These are phyloP conservation scores for Cydia splendana DNA, from an alignment of 1,140 invertebrate species.

Conservation along the genomic window DNA sequence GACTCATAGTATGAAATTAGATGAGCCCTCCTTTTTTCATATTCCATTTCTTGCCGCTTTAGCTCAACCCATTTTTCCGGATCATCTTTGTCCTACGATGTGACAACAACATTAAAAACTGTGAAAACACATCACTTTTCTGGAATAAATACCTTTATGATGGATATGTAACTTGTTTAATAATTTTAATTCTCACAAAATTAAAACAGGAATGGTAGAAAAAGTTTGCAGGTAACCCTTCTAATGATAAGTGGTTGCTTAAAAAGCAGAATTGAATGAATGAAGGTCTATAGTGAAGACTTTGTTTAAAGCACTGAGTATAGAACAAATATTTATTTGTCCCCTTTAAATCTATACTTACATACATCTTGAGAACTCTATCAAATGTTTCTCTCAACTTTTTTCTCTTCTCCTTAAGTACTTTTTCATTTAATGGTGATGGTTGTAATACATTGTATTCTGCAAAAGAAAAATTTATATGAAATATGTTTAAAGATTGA, in stretches of 20 bases:
- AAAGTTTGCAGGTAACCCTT: too few species aligned
- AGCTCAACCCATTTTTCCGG: slow-evolving; percentile 95
- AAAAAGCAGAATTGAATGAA: too few species aligned
- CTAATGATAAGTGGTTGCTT: too few species aligned
- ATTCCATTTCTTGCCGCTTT: slow-evolving; percentile 94
- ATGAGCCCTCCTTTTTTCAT: slow-evolving; percentile 93
- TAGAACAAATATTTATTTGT: too few species aligned
- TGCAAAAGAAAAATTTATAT: slow-evolving; percentile 75
- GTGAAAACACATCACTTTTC: too few species aligned
- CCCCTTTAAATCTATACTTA: slow-evolving; percentile 83
- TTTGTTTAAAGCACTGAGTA: too few species aligned
- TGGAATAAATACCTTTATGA: too few species aligned
- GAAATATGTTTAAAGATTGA: neutral
- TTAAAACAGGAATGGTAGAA: too few species aligned
- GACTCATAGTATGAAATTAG: slow-evolving; percentile 96
- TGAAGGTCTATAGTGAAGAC: too few species aligned
- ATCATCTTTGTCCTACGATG: slow-evolving; percentile 94
- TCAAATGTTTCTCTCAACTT: slow-evolving; percentile 97
- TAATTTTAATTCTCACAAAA: neutral
- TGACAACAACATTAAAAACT: too few species aligned
- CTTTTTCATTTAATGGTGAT: slow-evolving; percentile 97
- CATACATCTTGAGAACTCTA: slow-evolving; percentile 96
- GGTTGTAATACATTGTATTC: slow-evolving; percentile 97
- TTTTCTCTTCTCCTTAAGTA: slow-evolving; percentile 97
- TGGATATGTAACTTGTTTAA: too few species aligned